Base-by-base conservation (phyloP, 2,113 vertebrate species). In the Gopherus evgoodei region DNA sequence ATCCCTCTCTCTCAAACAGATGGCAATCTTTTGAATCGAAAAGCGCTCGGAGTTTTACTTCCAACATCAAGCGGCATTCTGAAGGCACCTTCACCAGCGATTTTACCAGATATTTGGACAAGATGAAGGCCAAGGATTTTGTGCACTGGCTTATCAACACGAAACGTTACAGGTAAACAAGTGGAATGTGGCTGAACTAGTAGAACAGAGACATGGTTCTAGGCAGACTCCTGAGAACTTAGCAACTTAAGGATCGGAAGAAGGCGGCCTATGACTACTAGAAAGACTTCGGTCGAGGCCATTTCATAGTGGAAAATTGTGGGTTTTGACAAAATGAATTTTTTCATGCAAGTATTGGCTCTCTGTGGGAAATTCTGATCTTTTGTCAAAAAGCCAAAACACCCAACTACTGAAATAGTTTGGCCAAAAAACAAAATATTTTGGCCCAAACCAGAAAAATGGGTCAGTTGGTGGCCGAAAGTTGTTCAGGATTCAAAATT, bases 61-160 rank as follows among this genome's bases (percentile, higher is more conserved):
- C 75, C 38, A 96, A 97, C 65, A 1, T 91, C 69, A 99, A 98
- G 95, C 93, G 99, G 2, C 98, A 99, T 92, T 98, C 98, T 0
- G 99, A 99, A 14, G 99, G 98, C 11, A 99, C 98, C 13, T 99
- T 99, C 96, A 97, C 97, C 42, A 99, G 97, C 1, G 98, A 99
- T 94, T 98, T 98, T 92, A 98, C 98, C 6, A 93, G 80, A 50
- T 97, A 98, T 93, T 95, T 98, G 72, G 99, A 99, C 95, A 98
- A 94, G 89, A 97, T 98, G 85, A 99, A 99, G 91, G 98, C 98
- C 54, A 99, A 98, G 95, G 97, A 99, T 95, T 99, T 99, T 53
- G 98, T 99, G 89, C 98, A 98, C 14, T 99, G 98, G 99, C 98
- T 99, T 94, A 97, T 98, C 96, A 98, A 97, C 94, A 96, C 96